Evolutionary conservation across 2,888 invertebrate genomes (phyloP).

Genomic region (Orthosia gothica): DNA sequence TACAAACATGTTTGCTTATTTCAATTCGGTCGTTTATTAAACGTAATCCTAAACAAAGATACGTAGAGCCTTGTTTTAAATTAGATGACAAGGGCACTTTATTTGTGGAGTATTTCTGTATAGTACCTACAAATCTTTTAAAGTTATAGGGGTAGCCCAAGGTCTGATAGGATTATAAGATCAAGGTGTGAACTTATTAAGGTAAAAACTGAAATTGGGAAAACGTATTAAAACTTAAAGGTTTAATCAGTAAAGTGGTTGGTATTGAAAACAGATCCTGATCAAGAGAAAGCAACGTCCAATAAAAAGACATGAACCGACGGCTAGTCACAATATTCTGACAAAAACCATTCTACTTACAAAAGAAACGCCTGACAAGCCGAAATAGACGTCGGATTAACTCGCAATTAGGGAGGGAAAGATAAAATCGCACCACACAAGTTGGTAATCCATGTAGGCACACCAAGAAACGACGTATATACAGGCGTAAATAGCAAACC

Average conservation of each 20-base stretch:
- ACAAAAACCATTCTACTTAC: conserved; percentile 14
- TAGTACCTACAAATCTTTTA: conserved; percentile 19
- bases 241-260: conserved; percentile 26
- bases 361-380: conserved; percentile 33
- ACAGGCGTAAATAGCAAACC: conserved; percentile 70
- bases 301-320: conserved; percentile 4
- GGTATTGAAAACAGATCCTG: not conserved
- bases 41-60: conserved; percentile 69
- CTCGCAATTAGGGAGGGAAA: conserved; percentile 51
- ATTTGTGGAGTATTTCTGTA: conserved; percentile 16
- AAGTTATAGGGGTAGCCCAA: conserved; percentile 28
- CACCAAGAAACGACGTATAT: conserved; percentile 54
- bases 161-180: conserved; percentile 15
- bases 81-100: conserved; percentile 41
- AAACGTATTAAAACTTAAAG: conserved; percentile 21
- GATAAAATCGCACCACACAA: conserved; percentile 60
- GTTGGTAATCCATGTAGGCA: conserved; percentile 62
- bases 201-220: conserved; percentile 17
- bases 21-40: conserved; percentile 62
- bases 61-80: conserved; percentile 51
- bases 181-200: conserved; percentile 29
- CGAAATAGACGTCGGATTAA: conserved; percentile 35
- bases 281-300: not conserved
- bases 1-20: conserved; percentile 51
- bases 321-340: conserved; percentile 3